Percentiles rank a stretch among this genome's conserved stretches.
Evolutionary conservation across 2,113 vertebrate species (phyloP).

Genomic region (Dicerorhinus sumatrensis): DNA sequence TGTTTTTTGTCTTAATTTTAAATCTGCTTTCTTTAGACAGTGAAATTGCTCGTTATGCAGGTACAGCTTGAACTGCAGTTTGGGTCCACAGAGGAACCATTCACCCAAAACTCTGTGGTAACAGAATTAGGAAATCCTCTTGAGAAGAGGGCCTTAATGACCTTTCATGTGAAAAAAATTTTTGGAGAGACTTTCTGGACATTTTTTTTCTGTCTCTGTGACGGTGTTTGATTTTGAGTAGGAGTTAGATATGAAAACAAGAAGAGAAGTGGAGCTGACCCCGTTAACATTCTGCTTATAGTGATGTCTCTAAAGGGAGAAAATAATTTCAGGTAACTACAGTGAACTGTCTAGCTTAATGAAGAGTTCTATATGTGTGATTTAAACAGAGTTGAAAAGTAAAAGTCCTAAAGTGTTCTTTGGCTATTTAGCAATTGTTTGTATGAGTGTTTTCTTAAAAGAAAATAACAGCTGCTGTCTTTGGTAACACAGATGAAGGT

Average conservation of each 20-base stretch:
- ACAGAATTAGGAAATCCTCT: constrained; percentile 69
- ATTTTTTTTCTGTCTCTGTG: constrained; percentile 72
- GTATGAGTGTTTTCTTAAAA: constrained; percentile 68
- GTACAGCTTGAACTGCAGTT: constrained; percentile 57
- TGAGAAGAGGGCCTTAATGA: constrained; percentile 75
- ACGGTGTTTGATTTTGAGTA: constrained; percentile 80
- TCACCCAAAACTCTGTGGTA: constrained; percentile 64
- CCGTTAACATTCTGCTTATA: constrained; percentile 48
- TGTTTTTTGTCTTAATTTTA: constrained; percentile 8
- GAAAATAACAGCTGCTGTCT: constrained; percentile 52
- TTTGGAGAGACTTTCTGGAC: constrained; percentile 70
- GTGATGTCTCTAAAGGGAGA: constrained; percentile 47
- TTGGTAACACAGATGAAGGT: constrained; percentile 59
- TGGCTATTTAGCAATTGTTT: constrained; percentile 62
- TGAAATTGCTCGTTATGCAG: constrained; percentile 67
- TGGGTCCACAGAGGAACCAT: constrained; percentile 51
- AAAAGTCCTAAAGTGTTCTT: constrained; percentile 66
- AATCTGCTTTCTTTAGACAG: not conserved
- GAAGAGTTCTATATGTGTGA: constrained; percentile 65
- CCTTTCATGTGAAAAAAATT: constrained; percentile 62
- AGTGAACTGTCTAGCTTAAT: constrained; percentile 67
- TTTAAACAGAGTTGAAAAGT: constrained; percentile 69
- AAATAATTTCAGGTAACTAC: constrained; percentile 76
- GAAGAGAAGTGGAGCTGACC: constrained; percentile 51
- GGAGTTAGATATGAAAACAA: constrained; percentile 60